Percentiles rank a stretch among this genome's conserved stretches.
phyloP scores from a whole-genome alignment of 2,888 invertebrate genomes.

The Acronicta aceris region DNA sequence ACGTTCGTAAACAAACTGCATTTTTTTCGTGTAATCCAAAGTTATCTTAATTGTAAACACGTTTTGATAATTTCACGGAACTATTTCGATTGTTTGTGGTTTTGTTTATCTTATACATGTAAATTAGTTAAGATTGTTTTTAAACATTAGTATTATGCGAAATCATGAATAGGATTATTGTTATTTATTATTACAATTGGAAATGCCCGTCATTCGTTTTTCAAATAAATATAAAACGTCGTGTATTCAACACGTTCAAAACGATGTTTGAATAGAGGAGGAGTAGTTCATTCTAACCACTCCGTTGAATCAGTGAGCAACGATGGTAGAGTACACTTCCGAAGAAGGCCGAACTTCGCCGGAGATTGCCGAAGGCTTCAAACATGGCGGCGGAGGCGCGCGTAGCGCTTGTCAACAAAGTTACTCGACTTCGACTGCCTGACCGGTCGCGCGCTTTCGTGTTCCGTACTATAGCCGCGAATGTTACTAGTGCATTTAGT shows the following conservation, averaged over 20 bases:
- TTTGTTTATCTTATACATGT: not conserved
- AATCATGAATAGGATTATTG: slow-evolving; percentile 1
- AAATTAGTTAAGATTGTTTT: not conserved
- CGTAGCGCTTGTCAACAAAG: slow-evolving; percentile 87
- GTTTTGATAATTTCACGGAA: not conserved
- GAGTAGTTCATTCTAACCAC: slow-evolving; percentile 52
- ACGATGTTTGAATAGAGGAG: slow-evolving; percentile 45
- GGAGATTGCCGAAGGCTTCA: slow-evolving; percentile 77
- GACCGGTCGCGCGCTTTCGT: slow-evolving; percentile 72
- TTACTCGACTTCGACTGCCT: slow-evolving; percentile 72
- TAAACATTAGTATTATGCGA: not conserved
- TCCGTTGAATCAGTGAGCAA: slow-evolving; percentile 53
- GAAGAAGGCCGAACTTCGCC: slow-evolving; percentile 68
- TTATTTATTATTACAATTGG: slow-evolving; percentile 4
- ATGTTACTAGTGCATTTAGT: slow-evolving; percentile 62
- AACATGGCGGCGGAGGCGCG: slow-evolving; percentile 81
- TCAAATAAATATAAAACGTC: slow-evolving; percentile 14
- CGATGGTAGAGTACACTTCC: slow-evolving; percentile 50
- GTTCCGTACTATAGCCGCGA: slow-evolving; percentile 57
- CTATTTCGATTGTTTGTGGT: not conserved
- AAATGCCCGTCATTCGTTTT: not conserved
- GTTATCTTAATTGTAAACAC: not conserved
- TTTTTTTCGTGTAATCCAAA: not conserved
- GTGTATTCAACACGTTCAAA: slow-evolving; percentile 23
- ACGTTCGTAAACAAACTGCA: not conserved